Percentiles rank a stretch among this genome's conserved stretches.
Evolutionary conservation across 2,797 vertebrate species (phyloP).

Genomic region (Lutjanus campechanus): DNA sequence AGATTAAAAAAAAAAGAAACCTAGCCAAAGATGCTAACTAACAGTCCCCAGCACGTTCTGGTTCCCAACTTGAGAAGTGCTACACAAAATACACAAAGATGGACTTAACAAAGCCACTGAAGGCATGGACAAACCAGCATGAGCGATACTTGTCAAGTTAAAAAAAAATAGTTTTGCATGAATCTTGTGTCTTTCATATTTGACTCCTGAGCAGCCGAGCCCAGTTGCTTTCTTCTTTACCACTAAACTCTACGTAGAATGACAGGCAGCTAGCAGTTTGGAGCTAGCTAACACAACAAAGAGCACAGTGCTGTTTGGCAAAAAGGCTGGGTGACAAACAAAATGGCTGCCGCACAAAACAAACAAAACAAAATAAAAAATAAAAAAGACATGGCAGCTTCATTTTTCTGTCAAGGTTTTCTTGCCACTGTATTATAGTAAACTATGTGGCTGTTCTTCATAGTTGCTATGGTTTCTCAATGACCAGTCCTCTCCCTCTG

Average conservation of each 20-base stretch:
- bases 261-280: constrained; percentile 69
- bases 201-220: constrained; percentile 71
- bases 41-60: constrained; percentile 70
- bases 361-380: constrained; percentile 11
- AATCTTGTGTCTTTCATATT: constrained; percentile 82
- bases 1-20: constrained; percentile 27
- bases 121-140: constrained; percentile 85
- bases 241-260: constrained; percentile 61
- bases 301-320: constrained; percentile 76
- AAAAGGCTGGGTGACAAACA: constrained; percentile 61
- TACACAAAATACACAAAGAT: constrained; percentile 58
- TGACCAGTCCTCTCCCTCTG: constrained; percentile 70
- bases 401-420: constrained; percentile 72
- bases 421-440: constrained; percentile 79
- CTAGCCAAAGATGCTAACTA: constrained; percentile 80
- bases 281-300: constrained; percentile 61
- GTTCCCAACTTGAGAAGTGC: constrained; percentile 64
- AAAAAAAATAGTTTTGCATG: constrained; percentile 80
- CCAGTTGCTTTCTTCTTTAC: constrained; percentile 69
- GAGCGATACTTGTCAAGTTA: constrained; percentile 77
- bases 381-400: constrained; percentile 50
- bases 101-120: constrained; percentile 72
- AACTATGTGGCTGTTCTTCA: constrained; percentile 78
- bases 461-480: constrained; percentile 82
- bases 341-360: constrained; percentile 65